Evolutionary conservation across 1,140 invertebrate genomes (phyloP).

Genomic region (Drosophila ficusphila): DNA sequence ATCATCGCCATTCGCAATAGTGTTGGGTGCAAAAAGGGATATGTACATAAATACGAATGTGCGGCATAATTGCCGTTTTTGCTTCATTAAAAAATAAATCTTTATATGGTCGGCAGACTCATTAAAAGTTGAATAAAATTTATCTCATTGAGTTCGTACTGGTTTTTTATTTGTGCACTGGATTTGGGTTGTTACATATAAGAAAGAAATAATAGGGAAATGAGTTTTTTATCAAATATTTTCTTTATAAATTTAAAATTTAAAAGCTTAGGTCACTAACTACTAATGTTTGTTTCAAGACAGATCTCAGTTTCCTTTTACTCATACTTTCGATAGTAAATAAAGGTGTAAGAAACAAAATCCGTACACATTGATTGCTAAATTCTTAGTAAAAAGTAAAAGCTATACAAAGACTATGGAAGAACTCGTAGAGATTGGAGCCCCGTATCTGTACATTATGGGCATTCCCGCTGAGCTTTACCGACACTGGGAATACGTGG

Average conservation of each 20-base stretch:
- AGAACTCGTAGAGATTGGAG: background rate
- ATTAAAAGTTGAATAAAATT: slow-evolving; percentile 50
- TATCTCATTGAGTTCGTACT: background rate
- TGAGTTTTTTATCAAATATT: too few species aligned
- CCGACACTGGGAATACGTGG: background rate
- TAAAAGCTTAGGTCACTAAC: too few species aligned
- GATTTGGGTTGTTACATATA: background rate
- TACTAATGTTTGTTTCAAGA: too few species aligned
- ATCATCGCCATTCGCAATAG: slow-evolving; percentile 43
- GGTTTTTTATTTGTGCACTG: background rate
- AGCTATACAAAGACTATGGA: background rate
- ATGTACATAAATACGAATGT: slow-evolving; percentile 27
- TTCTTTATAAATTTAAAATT: too few species aligned
- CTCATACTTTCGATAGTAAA: background rate
- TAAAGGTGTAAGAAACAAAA: background rate
- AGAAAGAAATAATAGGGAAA: too few species aligned
- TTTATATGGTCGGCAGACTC: slow-evolving; percentile 43
- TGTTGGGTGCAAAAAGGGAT: slow-evolving; percentile 29
- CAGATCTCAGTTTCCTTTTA: background rate
- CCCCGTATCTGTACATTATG: background rate
- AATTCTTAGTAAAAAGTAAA: background rate
- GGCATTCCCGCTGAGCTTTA: background rate
- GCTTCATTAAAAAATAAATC: slow-evolving; percentile 68
- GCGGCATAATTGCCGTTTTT: slow-evolving; percentile 68
- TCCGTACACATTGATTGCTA: background rate